Evolutionary conservation across 2,797 vertebrate species (phyloP).

Genomic region (Aeoliscus strigatus): DNA sequence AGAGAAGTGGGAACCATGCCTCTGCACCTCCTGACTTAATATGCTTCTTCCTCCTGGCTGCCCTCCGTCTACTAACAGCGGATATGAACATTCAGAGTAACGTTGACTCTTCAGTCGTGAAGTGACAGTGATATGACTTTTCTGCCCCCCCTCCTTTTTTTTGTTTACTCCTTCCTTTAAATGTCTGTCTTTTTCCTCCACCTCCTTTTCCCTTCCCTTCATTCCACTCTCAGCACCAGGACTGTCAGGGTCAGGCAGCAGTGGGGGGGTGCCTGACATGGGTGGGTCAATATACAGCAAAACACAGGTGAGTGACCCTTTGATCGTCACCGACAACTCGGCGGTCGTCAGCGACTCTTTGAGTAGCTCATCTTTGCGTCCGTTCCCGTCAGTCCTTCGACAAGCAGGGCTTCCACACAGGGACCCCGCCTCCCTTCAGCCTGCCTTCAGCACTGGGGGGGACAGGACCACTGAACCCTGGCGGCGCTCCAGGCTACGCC

Average conservation of each 20-base stretch:
- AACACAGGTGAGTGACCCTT: conserved; percentile 80
- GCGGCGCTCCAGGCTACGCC: conserved; percentile 84
- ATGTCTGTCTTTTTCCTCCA: conserved; percentile 4
- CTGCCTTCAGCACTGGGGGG: conserved; percentile 92
- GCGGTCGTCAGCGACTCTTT: too few relatives aligned
- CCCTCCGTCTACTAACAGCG: conserved; percentile 56
- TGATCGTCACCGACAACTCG: too few relatives aligned
- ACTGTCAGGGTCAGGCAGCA: conserved; percentile 72
- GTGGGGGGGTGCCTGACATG: conserved; percentile 88
- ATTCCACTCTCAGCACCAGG: conserved; percentile 61
- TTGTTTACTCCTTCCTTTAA: conserved; percentile 3
- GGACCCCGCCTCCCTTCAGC: conserved; percentile 89
- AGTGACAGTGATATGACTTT: conserved; percentile 16
- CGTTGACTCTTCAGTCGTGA: conserved; percentile 12
- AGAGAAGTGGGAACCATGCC: conserved; percentile 29
- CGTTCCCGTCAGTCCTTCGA: conserved; percentile 82
- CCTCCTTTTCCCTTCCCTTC: conserved; percentile 1
- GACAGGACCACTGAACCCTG: conserved; percentile 85
- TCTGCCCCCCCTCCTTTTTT: conserved; percentile 21
- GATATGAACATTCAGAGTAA: conserved; percentile 27
- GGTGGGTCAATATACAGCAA: conserved; percentile 91
- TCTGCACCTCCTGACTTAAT: conserved; percentile 46
- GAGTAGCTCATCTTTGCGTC: neutral
- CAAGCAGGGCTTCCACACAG: conserved; percentile 96
- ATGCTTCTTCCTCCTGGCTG: conserved; percentile 66